A percentile compares a stretch with the other conserved stretches of the same genome.
Conservation (phyloP, 1,140 invertebrate genomes). For the Portunus trituberculatus region DNA sequence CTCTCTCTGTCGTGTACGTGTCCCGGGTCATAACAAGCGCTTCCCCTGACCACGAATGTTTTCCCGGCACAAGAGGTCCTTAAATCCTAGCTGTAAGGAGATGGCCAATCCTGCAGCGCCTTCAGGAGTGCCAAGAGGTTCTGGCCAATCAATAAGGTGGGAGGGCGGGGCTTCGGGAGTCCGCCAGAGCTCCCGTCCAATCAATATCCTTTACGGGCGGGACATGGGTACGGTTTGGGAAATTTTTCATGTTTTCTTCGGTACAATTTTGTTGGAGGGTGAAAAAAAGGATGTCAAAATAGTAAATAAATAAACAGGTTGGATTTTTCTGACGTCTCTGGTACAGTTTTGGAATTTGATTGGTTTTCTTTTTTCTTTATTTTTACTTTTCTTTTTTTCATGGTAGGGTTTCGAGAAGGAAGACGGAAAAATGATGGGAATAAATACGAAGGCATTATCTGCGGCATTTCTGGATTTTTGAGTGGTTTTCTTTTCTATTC, state of each 20-base stretch:
- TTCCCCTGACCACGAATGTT: not conserved
- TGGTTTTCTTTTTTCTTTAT: too few species aligned
- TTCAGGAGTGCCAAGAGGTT: conserved; percentile 29
- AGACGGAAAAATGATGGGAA: too few species aligned
- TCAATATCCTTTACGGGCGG: conserved; percentile 25
- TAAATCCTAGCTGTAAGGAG: not conserved
- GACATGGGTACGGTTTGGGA: not conserved
- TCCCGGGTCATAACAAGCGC: not conserved
- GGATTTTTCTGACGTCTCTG: too few species aligned
- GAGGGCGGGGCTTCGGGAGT: conserved; percentile 40
- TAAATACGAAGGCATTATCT: too few species aligned
- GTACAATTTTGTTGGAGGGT: too few species aligned
- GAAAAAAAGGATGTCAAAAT: too few species aligned
- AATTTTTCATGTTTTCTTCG: not conserved
- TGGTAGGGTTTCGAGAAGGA: too few species aligned
- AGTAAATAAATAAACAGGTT: too few species aligned
- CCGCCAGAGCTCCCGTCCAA: not conserved
- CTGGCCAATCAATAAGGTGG: conserved; percentile 23
- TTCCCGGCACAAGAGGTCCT: not conserved
- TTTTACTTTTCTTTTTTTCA: too few species aligned
- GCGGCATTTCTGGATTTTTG: too few species aligned
- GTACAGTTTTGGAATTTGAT: too few species aligned
- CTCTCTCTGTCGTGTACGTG: not conserved
- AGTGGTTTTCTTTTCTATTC: too few species aligned
- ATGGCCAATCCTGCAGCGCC: not conserved